Conservation (phyloP, 2,113 vertebrate genomes). For the Chitala chitala region DNA sequence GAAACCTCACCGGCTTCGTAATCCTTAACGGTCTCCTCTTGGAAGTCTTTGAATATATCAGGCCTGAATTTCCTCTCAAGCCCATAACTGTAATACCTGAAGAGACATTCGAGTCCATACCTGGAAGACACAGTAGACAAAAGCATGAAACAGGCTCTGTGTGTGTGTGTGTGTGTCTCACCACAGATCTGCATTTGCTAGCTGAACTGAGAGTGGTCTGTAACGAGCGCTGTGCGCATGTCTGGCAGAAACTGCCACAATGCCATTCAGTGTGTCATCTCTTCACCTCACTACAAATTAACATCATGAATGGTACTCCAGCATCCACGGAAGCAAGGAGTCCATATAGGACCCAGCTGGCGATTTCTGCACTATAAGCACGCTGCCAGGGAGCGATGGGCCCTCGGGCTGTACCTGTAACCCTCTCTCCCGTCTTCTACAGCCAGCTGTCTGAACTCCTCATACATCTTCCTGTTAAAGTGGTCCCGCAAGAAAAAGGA, state of each 20-base stretch:
- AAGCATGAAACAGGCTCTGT: not conserved
- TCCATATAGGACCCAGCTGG: no score
- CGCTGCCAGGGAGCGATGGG: not conserved
- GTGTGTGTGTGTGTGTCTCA: not conserved
- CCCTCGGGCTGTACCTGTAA: slow-evolving; percentile 78
- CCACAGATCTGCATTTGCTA: no score
- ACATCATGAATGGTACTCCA: no score
- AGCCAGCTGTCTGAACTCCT: slow-evolving; percentile 90
- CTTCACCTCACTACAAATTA: no score
- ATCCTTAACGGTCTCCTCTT: slow-evolving; percentile 94
- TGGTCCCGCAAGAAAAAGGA: slow-evolving; percentile 98
- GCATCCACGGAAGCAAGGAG: no score
- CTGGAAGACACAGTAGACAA: slow-evolving; percentile 48
- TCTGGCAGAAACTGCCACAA: no score
- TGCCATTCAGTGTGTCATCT: no score
- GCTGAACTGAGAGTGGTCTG: no score
- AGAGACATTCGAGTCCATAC: slow-evolving; percentile 98
- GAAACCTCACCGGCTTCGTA: slow-evolving; percentile 80
- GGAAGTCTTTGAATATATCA: slow-evolving; percentile 97
- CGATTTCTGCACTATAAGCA: no score
- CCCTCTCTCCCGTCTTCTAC: slow-evolving; percentile 94
- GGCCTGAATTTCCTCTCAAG: slow-evolving; percentile 94
- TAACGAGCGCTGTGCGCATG: no score
- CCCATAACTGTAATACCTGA: slow-evolving; percentile 97
- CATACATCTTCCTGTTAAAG: slow-evolving; percentile 99